Evolutionary conservation across 2,113 vertebrate genomes (phyloP).

Genomic region (Poeciliopsis turrubarensis): DNA sequence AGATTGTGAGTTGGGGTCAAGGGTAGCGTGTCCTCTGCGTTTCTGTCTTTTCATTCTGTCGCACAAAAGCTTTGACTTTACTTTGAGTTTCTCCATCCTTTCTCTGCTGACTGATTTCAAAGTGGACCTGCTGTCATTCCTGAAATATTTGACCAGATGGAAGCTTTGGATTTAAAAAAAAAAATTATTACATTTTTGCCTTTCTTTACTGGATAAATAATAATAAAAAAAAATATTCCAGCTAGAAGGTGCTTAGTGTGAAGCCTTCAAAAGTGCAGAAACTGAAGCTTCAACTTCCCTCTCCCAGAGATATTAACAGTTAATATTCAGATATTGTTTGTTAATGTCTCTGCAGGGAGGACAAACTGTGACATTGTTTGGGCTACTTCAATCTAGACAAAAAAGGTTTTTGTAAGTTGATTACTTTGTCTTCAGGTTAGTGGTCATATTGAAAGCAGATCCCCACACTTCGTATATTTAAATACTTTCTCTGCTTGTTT

Average conservation of each 20-base stretch:
- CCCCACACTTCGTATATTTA: not conserved
- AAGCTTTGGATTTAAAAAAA: not conserved
- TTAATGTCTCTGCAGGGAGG: not conserved
- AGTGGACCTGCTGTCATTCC: not conserved
- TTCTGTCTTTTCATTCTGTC: not conserved
- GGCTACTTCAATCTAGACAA: not conserved
- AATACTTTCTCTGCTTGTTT: not conserved
- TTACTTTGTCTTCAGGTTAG: not conserved
- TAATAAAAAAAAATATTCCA: not conserved
- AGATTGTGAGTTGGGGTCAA: constrained; percentile 93
- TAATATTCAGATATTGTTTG: too few species aligned
- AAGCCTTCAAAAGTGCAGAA: not conserved
- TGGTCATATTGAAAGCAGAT: not conserved
- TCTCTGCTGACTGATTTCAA: not conserved
- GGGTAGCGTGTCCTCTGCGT: constrained; percentile 76
- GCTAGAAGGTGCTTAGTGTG: not conserved
- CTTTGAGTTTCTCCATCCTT: not conserved
- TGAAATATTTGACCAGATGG: not conserved
- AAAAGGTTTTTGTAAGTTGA: not conserved
- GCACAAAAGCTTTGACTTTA: not conserved
- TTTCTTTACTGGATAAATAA: not conserved
- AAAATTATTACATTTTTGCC: not conserved
- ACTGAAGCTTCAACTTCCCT: not conserved
- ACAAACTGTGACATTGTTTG: not conserved
- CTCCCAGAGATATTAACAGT: too few species aligned